Base-by-base conservation (phyloP, 2,797 vertebrate species). In the Alfaro cultratus region DNA sequence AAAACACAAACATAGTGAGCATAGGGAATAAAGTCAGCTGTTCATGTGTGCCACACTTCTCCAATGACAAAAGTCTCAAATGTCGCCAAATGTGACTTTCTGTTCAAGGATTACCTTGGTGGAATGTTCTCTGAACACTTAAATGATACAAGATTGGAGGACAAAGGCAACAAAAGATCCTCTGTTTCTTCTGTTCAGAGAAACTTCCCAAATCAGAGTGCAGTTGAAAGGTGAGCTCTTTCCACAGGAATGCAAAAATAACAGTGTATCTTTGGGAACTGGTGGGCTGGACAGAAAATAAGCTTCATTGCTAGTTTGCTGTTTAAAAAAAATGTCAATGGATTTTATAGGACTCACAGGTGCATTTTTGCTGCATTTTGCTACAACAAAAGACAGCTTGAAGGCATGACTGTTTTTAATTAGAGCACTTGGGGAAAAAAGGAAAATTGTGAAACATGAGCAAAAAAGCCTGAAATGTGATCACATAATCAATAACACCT, bases 191-290 rank as follows among this genome's bases (percentile, higher is more conserved):
- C 67, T 45, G 73, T 72, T 83, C 31, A 64, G 87, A 80, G 74
- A 86, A 76, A 73, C 76, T 73, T 83, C 70, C 73, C 74, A 75
- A 90, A 86, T 89, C 84, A 82, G 81, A 31, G 51, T 73, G 1
- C 75, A 60, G 83, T 21, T 92, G 87, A 91, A 91, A 94, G 89
- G 91, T 90, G 91, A 93, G 87, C 88, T 89, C 81, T 81, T 70
- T 88, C 80, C 87, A 85, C 85, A 90, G 87, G 89, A 93, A 93
- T 91, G 90, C 80, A 87, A 92, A 53, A 91, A 92, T 87, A 89
- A 83, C 80, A 81, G 77, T 12, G 74, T 43, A 82, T 82, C 85
- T 82, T 80, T 79, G 15, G 15, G 29, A 73, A 84, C 62, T 45
- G 34, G 29, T 7, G 34, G 55, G 84, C 81, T 31, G 77, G 86